Base-by-base conservation (phyloP, 2,797 vertebrate species). In the Petrocephalus sullivani region DNA sequence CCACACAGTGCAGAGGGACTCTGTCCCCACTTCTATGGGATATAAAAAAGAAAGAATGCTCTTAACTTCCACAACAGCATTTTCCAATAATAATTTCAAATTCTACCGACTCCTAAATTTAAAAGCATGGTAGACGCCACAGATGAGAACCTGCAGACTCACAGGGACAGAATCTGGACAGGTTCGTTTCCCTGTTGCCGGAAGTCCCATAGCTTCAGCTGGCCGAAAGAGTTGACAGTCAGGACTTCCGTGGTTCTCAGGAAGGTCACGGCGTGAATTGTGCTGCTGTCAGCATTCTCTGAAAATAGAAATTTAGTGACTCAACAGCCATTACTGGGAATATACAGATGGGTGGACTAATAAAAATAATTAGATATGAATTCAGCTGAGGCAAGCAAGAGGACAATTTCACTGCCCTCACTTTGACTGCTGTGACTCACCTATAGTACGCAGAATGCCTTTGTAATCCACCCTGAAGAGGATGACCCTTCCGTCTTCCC, bases 211-310 rank as follows among this genome's bases (percentile, higher is more conserved):
- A 98, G 94, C 94, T 99, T 99, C 89, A 99, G 96, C 90, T 99
- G 98, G 78, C 98, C 98, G 86, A 99, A 98, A 61, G 98, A 99
- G 95, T 99, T 99, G 86, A 99, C 98, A 0, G 98, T 99, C 90
- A 99, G 92, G 90, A 99, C 97, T 93, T 99, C 98, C 46, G 96
- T 97, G 88, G 97, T 98, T 91, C 96, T 97, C 91, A 99, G 95
- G 90, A 97, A 99, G 19, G 98, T 98, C 88, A 97, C 97, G 0
- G 97, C 98, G 90, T 98, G 97, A 87, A 99, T 98, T 0, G 98
- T 98, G 93, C 98, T 99, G 94, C 98, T 99, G 90, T 99, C 98
- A 61, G 98, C 98, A 19, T 99, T 98, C 78, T 99, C 98, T 99
- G 91, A 33, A 92, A 88, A 4, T 90, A 61, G 84, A 75, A 67